These are phyloP conservation scores for Urophycis tenuis DNA, from an alignment of 2,797 vertebrate genomes.

Conservation along the genomic window DNA sequence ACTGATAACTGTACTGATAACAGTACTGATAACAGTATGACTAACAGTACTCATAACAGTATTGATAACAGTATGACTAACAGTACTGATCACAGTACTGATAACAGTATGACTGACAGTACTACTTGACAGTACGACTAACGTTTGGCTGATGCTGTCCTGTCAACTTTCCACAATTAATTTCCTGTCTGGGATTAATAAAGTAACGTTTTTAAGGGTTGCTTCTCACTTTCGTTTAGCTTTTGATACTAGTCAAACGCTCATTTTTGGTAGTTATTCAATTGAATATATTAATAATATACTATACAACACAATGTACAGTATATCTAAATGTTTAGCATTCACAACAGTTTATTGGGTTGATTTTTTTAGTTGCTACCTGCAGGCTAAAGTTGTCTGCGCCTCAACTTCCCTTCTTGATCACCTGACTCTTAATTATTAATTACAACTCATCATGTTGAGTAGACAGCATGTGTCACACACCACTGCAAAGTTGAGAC, in stretches of 20 bases:
- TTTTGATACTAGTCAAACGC: background rate
- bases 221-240: background rate
- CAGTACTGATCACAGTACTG: no score
- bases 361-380: background rate
- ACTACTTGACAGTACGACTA: no score
- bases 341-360: background rate
- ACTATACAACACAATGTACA: background rate
- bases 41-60: no score
- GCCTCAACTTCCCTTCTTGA: background rate
- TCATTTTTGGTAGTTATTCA: background rate
- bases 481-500: slow-evolving; percentile 22
- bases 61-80: no score
- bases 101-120: no score
- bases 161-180: no score
- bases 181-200: background rate
- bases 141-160: no score
- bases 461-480: slow-evolving; percentile 1
- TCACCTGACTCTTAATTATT: background rate
- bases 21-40: no score
- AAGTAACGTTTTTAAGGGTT: background rate
- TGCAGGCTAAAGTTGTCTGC: background rate
- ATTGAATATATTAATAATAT: background rate
- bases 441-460: slow-evolving; percentile 1
- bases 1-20: no score
- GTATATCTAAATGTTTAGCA: background rate